Percentiles rank a stretch among this genome's conserved stretches.
Evolutionary conservation across 1,140 invertebrate species (phyloP).

Genomic region (Tetramorium simillimum): DNA sequence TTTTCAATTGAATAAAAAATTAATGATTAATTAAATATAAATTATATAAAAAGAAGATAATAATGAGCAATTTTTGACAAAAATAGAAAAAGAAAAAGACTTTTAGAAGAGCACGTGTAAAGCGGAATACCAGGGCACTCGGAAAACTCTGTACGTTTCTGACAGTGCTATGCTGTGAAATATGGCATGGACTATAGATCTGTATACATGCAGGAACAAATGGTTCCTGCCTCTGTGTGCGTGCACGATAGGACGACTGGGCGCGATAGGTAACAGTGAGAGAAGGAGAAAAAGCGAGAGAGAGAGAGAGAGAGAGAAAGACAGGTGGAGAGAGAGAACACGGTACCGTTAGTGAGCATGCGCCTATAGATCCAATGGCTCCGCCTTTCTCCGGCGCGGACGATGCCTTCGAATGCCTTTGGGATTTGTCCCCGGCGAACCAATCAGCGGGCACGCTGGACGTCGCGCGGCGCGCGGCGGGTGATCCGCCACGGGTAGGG

Average conservation of each 20-base stretch:
- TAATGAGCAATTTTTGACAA: neutral
- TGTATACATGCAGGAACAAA: conserved; percentile 43
- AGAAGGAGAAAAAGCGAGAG: neutral
- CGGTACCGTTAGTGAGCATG: conserved; percentile 79
- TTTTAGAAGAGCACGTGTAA: neutral
- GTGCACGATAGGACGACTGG: conserved; percentile 13
- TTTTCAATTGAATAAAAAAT: neutral
- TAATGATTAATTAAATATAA: too few species aligned
- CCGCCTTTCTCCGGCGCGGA: conserved; percentile 77
- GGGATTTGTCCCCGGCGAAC: conserved; percentile 82
- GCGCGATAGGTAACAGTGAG: neutral
- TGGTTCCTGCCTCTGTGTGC: neutral
- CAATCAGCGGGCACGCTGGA: conserved; percentile 72
- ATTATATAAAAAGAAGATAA: neutral
- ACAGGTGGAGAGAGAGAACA: conserved; percentile 17
- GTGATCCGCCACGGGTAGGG: conserved; percentile 47
- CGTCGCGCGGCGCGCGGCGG: conserved; percentile 45
- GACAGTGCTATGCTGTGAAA: conserved; percentile 64
- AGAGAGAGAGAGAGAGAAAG: neutral
- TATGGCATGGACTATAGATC: conserved; percentile 64
- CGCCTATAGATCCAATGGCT: conserved; percentile 71
- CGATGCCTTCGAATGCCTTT: conserved; percentile 82
- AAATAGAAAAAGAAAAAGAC: neutral
- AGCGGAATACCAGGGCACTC: conserved; percentile 11
- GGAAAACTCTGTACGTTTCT: conserved; percentile 41